Evolutionary conservation across 2,797 vertebrate genomes (phyloP).

Genomic region (Choloepus didactylus): DNA sequence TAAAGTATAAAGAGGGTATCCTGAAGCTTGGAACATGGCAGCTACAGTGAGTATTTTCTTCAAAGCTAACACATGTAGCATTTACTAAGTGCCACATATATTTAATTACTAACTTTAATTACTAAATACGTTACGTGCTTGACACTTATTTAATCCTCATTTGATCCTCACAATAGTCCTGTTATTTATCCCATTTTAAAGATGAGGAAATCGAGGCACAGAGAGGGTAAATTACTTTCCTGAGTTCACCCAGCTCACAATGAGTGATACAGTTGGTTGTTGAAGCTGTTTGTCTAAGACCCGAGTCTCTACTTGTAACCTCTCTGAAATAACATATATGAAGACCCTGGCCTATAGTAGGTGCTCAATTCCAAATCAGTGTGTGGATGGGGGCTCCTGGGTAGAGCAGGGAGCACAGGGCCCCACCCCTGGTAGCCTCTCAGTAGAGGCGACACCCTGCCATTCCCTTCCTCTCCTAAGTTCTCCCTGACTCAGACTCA

Average conservation of each 20-base stretch:
- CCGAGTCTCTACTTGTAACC: background rate
- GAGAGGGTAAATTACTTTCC: background rate
- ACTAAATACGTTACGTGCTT: background rate
- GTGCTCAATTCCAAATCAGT: background rate
- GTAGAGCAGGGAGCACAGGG: rapidly evolving
- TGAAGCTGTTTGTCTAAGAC: background rate
- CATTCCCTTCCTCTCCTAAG: background rate
- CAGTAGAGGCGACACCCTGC: background rate
- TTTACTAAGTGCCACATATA: background rate
- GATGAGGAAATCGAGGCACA: background rate
- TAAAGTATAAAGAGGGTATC: background rate
- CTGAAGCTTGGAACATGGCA: background rate
- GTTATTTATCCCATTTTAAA: conserved; percentile 9
- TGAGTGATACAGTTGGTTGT: background rate
- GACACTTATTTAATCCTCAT: background rate
- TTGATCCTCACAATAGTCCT: background rate
- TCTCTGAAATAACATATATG: background rate
- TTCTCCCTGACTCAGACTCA: background rate
- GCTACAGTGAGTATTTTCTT: background rate
- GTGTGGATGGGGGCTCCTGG: background rate
- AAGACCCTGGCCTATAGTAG: background rate
- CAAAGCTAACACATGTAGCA: background rate
- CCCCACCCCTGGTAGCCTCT: background rate
- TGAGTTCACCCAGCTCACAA: background rate
- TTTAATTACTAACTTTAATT: no score